Base-by-base conservation (phyloP, 2,888 invertebrate species). In the Ophion ventricosus region DNA sequence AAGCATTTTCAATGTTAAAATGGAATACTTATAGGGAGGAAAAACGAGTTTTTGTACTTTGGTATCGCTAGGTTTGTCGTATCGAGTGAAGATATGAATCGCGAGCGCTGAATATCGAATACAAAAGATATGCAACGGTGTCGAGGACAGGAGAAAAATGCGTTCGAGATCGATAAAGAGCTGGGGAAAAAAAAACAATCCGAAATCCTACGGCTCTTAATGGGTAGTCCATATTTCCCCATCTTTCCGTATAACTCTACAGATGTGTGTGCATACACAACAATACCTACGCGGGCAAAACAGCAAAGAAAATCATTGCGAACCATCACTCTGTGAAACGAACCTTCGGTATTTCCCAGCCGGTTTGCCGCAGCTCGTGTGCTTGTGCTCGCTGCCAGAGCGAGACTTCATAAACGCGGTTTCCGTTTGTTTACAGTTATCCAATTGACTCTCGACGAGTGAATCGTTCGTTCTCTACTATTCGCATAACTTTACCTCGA, bases 401-500 rank as follows among this genome's bases (percentile, higher is more conserved):
- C 23, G 72, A 64, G 63, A 61, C 77, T 84, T 74, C 66, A 78
- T 84, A 78, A 74, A 73, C 82, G 61, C 77, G 73, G 76, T 73
- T 77, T 81, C 73, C 78, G 69, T 77, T 80, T 84, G 81, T 84
- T 81, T 81, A 81, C 78, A 84, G 74, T 81, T 78, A 81, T 81
- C 59, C 84, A 81, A 78, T 81, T 56, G 78, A 70, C 84, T 81
- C 79, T 61, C 78, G 81, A 81, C 77, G 77, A 84, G 73, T 78
- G 81, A 80, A 74, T 78, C 81, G 77, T 70, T 81, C 40, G 23
- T 77, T 74, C 73, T 80, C 67, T 35, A 78, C 40, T 70, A 69
- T 70, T 66, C 66, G 43, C 63, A 64, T 40, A 66, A 29, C 14
- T 64, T 75, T 23, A 23, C 54, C 56, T 54, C 35, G 0, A 35